Percentiles rank a stretch among this genome's conserved stretches.
Conservation (phyloP, 2,888 invertebrate genomes). For the Achlya flavicornis region DNA sequence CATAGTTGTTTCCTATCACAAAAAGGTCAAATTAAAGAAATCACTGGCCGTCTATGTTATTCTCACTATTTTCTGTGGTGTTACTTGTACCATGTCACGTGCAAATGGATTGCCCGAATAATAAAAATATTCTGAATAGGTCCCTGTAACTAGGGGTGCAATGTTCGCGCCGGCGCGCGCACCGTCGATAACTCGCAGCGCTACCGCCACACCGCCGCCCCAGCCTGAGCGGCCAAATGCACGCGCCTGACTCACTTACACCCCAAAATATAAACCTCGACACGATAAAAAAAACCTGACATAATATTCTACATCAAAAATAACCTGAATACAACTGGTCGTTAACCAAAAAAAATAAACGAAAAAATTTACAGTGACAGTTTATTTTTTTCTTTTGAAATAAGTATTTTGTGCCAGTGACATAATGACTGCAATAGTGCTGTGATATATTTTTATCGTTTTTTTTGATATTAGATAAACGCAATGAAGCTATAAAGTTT, state of each 20-base stretch:
- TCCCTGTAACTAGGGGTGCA: conserved; percentile 64
- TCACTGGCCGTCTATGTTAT: too few relatives aligned
- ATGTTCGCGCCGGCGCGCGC: conserved; percentile 72
- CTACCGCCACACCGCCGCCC: conserved; percentile 46
- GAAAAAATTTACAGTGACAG: conserved; percentile 9
- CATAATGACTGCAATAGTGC: conserved; percentile 40
- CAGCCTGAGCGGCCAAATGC: conserved; percentile 59
- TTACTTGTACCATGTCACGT: too few relatives aligned
- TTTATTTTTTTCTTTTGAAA: conserved; percentile 25
- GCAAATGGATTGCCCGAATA: too few relatives aligned
- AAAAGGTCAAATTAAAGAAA: too few relatives aligned
- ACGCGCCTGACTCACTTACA: conserved; percentile 44
- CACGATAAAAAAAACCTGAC: conserved; percentile 20
- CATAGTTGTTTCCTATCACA: too few relatives aligned
- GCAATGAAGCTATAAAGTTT: too few relatives aligned
- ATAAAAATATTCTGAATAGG: conserved; percentile 31
- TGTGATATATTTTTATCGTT: conserved; percentile 46
- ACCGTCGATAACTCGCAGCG: conserved; percentile 33
- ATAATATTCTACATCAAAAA: conserved; percentile 4
- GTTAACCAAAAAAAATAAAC: conserved; percentile 13
- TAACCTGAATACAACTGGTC: not conserved
- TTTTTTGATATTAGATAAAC: not conserved
- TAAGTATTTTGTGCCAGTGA: conserved; percentile 43
- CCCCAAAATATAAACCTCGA: conserved; percentile 30
- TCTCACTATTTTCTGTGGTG: too few relatives aligned